These are phyloP conservation scores for Caranx melampygus DNA, from an alignment of 2,113 vertebrate genomes.

Conservation along the genomic window DNA sequence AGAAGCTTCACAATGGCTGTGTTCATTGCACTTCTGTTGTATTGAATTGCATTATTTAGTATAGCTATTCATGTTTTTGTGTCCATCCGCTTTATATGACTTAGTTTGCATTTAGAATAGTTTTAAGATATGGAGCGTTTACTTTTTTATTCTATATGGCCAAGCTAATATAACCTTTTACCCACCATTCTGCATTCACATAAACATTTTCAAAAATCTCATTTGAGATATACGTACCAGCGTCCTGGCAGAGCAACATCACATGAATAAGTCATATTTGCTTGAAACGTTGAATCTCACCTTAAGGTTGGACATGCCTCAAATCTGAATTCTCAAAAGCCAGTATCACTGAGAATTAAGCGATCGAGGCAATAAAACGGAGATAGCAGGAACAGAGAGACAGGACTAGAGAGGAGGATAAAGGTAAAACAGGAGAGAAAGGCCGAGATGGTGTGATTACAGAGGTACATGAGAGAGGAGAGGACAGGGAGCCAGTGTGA, in stretches of 20 bases:
- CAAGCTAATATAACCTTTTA: conserved; percentile 34
- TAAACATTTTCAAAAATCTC: conserved; percentile 49
- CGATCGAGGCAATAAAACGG: background rate
- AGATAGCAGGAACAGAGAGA: conserved; percentile 2
- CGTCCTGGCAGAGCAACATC: conserved; percentile 30
- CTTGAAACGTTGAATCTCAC: conserved; percentile 50
- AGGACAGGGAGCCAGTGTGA: conserved; percentile 30
- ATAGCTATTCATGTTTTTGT: conserved; percentile 22
- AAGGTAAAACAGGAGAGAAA: conserved; percentile 24
- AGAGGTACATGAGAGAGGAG: conserved; percentile 29
- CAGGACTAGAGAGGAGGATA: background rate
- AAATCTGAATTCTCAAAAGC: conserved; percentile 30
- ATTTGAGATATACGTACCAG: conserved; percentile 30
- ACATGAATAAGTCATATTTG: conserved; percentile 62
- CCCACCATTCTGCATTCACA: conserved; percentile 25
- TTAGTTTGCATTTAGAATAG: conserved; percentile 50
- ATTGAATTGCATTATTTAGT: conserved; percentile 33
- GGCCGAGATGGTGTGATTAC: conserved; percentile 41
- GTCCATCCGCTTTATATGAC: conserved; percentile 2
- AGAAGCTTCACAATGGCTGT: background rate
- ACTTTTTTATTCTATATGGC: conserved; percentile 29
- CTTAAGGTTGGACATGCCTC: conserved; percentile 22
- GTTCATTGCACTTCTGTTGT: background rate
- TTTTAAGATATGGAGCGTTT: conserved; percentile 16
- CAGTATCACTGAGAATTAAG: background rate